Base-by-base conservation (phyloP, 1,140 invertebrate genomes). In the Chelonus insularis region DNA sequence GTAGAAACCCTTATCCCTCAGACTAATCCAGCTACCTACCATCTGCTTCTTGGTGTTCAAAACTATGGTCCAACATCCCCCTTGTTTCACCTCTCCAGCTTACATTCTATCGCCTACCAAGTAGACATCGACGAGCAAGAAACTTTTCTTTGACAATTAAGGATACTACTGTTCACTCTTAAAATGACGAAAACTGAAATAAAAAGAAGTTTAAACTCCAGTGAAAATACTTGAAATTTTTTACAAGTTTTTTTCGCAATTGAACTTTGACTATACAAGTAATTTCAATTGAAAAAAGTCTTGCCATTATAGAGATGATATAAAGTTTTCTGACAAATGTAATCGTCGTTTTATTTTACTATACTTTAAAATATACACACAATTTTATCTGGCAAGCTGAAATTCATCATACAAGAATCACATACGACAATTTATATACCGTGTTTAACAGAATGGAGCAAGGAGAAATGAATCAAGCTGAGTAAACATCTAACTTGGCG, bases 401-500 rank as follows among this genome's bases (percentile, higher is more conserved):
- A 29, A 29, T 29, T 29, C 25, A 29, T 29, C 25, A 29, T 29
- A 29, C 25, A 29, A 29, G 25, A 29, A 29, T 29, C 25, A 29
- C 25, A 29, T 29, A 29, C 25, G 25, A 29, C 50, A 50, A 48
- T 43, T 55, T 50, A 61, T 65, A 64, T 57, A 64, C 57, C 60
- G 61, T 36, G 59, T 39, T 59, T 48, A 54, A 55, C 52, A 29
- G 36, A 43, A 32, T 18, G 61, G 62, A 62, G 34, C 32, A 51
- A 68, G 64, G 73, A 67, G 71, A 72, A 71, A 77, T 74, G 77
- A 80, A 81, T 81, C 79, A 80, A 81, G 79, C 78, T 81, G 76
- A 73, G 75, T 74, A 81, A 81, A 81, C 79, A 81, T 78, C 73
- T 69, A 76, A 80, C 73, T 77, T 73, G 66, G 72, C 79, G 79